These are phyloP conservation scores for Parnassius mnemosyne DNA, from an alignment of 2,888 invertebrate species.

Conservation along the genomic window DNA sequence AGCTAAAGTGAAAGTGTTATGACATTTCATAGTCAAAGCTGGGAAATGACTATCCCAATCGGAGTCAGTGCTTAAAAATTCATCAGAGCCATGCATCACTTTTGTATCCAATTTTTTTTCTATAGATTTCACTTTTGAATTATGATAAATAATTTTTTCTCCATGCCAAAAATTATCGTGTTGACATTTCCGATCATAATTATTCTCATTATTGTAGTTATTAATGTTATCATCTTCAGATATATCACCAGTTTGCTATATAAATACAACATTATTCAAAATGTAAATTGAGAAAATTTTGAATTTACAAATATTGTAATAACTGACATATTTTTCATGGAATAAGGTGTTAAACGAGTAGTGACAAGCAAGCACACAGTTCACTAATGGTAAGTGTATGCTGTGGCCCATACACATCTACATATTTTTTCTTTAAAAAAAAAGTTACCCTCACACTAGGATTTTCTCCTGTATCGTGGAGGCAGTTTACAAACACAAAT, in stretches of 20 bases:
- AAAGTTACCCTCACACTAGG: too few species aligned
- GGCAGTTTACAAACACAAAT: too few species aligned
- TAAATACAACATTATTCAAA: constrained; percentile 28
- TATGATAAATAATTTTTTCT: constrained; percentile 67
- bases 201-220: constrained; percentile 44
- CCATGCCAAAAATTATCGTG: constrained; percentile 56
- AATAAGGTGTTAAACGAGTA: too few species aligned
- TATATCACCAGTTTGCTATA: constrained; percentile 62
- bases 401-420: too few species aligned
- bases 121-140: constrained; percentile 54
- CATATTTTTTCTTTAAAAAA: too few species aligned
- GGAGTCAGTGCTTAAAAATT: constrained; percentile 64
- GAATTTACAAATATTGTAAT: too few species aligned
- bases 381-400: too few species aligned
- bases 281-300: background rate
- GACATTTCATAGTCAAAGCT: constrained; percentile 65
- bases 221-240: constrained; percentile 62
- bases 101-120: constrained; percentile 47
- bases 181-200: constrained; percentile 42
- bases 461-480: too few species aligned
- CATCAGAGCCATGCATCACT: constrained; percentile 56
- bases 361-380: too few species aligned
- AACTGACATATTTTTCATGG: too few species aligned
- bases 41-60: constrained; percentile 74
- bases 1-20: constrained; percentile 68